These are phyloP conservation scores for Cololabis saira DNA, from an alignment of 2,113 vertebrate genomes.

Conservation along the genomic window DNA sequence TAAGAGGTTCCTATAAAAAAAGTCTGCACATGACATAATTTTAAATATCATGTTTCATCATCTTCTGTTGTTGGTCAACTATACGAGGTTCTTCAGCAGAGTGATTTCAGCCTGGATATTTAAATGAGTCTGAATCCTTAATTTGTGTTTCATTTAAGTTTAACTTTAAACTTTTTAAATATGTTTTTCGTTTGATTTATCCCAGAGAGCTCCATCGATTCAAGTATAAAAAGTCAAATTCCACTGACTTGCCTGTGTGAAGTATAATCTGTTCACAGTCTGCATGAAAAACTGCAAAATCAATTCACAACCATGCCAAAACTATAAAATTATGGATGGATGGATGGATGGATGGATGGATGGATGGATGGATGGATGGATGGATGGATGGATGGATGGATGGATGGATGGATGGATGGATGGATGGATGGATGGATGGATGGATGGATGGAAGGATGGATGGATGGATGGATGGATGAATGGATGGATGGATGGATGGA, in stretches of 20 bases:
- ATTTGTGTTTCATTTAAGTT: no score
- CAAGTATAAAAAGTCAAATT: slow-evolving; percentile 25
- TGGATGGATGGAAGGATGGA: slow-evolving; percentile 28
- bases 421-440: slow-evolving; percentile 30
- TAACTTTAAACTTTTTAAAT: no score
- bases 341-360: slow-evolving; percentile 30
- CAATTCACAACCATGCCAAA: slow-evolving; percentile 12
- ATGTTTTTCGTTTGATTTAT: no score
- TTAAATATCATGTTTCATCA: no score
- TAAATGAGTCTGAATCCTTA: no score
- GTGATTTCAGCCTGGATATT: no score
- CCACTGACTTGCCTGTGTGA: not conserved
- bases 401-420: slow-evolving; percentile 30
- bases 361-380: slow-evolving; percentile 30
- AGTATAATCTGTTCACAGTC: slow-evolving; percentile 34
- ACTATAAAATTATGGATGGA: slow-evolving; percentile 18
- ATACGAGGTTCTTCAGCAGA: no score
- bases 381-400: slow-evolving; percentile 30
- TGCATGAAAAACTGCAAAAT: slow-evolving; percentile 26
- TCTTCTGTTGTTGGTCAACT: no score
- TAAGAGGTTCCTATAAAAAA: not conserved
- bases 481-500: slow-evolving; percentile 30
- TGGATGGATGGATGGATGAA: slow-evolving; percentile 30
- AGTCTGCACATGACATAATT: not conserved
- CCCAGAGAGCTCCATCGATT: no score